These are phyloP conservation scores for Trinectes maculatus DNA, from an alignment of 2,113 vertebrate genomes.

Conservation along the genomic window DNA sequence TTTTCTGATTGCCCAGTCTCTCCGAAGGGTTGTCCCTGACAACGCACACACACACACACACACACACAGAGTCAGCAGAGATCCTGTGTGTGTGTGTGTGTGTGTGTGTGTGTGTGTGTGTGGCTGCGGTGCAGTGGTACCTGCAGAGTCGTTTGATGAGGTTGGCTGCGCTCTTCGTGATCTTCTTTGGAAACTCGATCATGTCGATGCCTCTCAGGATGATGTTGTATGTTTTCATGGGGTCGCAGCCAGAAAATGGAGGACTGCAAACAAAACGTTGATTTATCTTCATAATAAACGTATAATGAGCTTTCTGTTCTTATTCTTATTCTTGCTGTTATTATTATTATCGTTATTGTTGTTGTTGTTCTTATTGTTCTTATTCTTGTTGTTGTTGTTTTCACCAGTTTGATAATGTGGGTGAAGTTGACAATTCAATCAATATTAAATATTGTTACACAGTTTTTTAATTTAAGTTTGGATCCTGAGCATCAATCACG, in stretches of 20 bases:
- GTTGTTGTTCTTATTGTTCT: no score
- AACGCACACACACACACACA: neutral
- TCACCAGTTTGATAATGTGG: no score
- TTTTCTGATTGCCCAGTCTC: conserved; percentile 80
- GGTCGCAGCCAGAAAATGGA: conserved; percentile 94
- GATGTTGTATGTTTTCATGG: conserved; percentile 97
- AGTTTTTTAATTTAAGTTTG: no score
- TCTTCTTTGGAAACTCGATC: conserved; percentile 98
- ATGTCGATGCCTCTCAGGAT: conserved; percentile 96
- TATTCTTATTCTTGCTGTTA: no score
- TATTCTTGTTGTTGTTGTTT: no score
- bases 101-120: neutral
- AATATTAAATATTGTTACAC: no score
- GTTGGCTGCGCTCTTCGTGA: conserved; percentile 95
- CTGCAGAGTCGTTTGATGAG: conserved; percentile 98
- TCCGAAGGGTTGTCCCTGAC: conserved; percentile 80
- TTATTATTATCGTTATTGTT: no score
- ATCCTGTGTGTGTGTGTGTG: neutral
- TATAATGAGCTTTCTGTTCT: no score
- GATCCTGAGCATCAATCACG: no score
- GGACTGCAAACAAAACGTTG: conserved; percentile 82
- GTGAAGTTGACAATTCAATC: no score
- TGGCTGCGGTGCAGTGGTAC: conserved; percentile 63
- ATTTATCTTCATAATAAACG: no score
- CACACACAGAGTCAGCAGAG: neutral